Evolutionary conservation across 1,140 invertebrate species (phyloP).

Genomic region (Brevipalpus yothersi): DNA sequence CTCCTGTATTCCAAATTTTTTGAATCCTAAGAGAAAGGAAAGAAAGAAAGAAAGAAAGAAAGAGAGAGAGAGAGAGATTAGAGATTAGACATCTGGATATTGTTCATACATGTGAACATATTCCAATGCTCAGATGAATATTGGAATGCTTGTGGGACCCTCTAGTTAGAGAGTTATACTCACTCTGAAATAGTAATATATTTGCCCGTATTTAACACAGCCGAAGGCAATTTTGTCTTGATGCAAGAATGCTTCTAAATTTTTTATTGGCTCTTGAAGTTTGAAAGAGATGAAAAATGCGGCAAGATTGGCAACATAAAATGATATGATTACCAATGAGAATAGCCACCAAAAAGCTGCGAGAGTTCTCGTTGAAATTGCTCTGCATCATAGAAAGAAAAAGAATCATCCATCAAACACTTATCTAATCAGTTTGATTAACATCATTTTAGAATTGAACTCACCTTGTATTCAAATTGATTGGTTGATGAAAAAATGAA

Average conservation of each 20-base stretch:
- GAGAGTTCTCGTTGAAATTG: slow-evolving; percentile 20
- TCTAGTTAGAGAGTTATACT: slow-evolving; percentile 56
- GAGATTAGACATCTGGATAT: slow-evolving; percentile 21
- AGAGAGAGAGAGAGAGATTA: too few species aligned
- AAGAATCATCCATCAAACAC: background rate
- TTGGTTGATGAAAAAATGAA: slow-evolving; percentile 24
- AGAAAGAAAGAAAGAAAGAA: too few species aligned
- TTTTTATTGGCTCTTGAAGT: slow-evolving; percentile 86
- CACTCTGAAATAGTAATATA: slow-evolving; percentile 67
- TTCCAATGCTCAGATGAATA: slow-evolving; percentile 36
- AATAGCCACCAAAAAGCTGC: slow-evolving; percentile 83
- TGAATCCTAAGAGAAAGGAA: too few species aligned
- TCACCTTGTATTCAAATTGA: slow-evolving; percentile 19
- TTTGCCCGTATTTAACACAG: slow-evolving; percentile 64
- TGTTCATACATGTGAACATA: slow-evolving; percentile 36
- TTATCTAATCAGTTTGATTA: background rate
- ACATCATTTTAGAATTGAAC: background rate
- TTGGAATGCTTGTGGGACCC: too few species aligned
- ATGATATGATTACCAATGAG: slow-evolving; percentile 88
- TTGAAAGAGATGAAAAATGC: slow-evolving; percentile 88
- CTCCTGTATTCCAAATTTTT: too few species aligned
- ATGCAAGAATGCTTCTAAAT: slow-evolving; percentile 78
- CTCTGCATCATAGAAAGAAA: slow-evolving; percentile 10
- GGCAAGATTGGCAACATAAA: slow-evolving; percentile 41
- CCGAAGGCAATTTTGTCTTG: slow-evolving; percentile 94